Percentiles rank a stretch among this genome's conserved stretches.
Evolutionary conservation across 92 coral and sea anemone species (phyloP).

Genomic region (Heteractis magnifica): DNA sequence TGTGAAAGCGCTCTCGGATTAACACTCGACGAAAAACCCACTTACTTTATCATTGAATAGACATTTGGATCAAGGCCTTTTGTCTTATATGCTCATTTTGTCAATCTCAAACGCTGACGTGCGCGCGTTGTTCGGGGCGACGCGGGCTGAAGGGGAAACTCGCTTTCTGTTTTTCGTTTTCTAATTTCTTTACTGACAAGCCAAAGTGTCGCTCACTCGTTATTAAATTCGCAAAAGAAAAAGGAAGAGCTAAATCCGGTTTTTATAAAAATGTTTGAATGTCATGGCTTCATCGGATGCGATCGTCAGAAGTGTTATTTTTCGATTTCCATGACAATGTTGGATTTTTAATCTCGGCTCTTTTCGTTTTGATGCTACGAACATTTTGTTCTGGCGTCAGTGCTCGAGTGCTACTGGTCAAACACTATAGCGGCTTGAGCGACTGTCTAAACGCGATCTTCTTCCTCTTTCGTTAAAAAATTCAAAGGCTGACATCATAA

Average conservation of each 20-base stretch:
- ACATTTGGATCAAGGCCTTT: background rate
- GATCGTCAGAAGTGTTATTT: background rate
- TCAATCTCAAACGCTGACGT: background rate
- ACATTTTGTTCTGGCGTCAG: constrained; percentile 2
- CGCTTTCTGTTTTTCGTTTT: background rate
- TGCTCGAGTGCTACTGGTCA: background rate
- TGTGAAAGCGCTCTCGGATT: background rate
- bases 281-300: background rate
- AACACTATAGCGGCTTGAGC: background rate
- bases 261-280: background rate
- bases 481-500: too few relatives aligned
- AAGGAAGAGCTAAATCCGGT: background rate
- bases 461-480: background rate
- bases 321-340: background rate
- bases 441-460: background rate
- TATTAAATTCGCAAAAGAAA: background rate
- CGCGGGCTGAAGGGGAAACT: constrained; percentile 3
- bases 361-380: background rate
- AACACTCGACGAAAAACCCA: constrained; percentile 11
- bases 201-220: background rate
- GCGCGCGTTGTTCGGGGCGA: background rate
- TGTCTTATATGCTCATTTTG: background rate
- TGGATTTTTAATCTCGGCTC: background rate
- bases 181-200: background rate
- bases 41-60: background rate